These are phyloP conservation scores for Drosophila simulans DNA, from an alignment of 1,140 invertebrate genomes.

Conservation along the genomic window DNA sequence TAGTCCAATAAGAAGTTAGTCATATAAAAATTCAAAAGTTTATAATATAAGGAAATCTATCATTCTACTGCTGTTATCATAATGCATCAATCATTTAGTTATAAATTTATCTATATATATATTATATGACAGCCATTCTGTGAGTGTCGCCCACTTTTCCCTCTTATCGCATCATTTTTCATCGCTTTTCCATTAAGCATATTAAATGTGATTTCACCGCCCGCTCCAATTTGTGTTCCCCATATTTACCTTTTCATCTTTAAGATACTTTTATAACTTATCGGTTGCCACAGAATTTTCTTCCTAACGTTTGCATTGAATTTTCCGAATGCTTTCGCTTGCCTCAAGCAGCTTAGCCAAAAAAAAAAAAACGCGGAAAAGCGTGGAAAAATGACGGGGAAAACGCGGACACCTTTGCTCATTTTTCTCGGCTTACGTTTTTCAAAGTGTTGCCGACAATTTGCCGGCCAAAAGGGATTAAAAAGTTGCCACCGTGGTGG, in stretches of 20 bases:
- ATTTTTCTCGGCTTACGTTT: constrained; percentile 5
- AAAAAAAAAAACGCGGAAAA: constrained; percentile 16
- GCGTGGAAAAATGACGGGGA: background rate
- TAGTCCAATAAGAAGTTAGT: no score
- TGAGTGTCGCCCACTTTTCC: constrained; percentile 1
- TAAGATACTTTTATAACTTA: constrained; percentile 35
- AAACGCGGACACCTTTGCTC: constrained; percentile 20
- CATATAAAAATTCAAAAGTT: background rate
- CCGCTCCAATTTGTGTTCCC: background rate
- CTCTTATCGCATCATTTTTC: constrained; percentile 16
- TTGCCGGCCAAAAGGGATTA: constrained; percentile 73
- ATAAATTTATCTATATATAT: background rate
- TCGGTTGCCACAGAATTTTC: background rate
- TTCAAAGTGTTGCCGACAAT: constrained; percentile 58
- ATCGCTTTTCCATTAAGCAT: constrained; percentile 26
- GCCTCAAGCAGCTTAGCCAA: constrained; percentile 10
- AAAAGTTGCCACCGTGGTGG: constrained; percentile 63
- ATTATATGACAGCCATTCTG: background rate
- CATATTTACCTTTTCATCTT: constrained; percentile 15
- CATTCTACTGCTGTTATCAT: no score
- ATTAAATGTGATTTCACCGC: constrained; percentile 15
- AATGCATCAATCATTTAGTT: background rate
- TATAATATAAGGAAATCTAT: background rate
- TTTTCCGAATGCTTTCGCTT: background rate
- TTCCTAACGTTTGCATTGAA: constrained; percentile 3